Evolutionary conservation across 2,113 vertebrate species (phyloP), one percentile per base, ranked within the genome.

Genomic region (Melanerpes formicivorus): DNA sequence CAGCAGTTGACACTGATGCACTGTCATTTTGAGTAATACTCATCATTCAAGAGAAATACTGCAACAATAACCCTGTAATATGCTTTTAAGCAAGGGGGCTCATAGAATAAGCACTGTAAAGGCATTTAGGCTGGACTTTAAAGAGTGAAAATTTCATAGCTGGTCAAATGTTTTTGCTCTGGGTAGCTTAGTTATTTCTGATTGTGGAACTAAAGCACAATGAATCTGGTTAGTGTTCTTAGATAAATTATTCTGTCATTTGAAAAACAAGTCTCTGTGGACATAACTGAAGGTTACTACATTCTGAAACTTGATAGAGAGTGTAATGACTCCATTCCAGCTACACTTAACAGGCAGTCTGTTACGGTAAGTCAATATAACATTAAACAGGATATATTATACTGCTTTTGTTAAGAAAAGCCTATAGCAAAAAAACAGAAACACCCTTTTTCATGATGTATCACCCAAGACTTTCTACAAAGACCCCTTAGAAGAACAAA

Each of bases 161-260:
- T 88, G 34, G 54, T 74, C 84, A 88, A 93, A 93, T 58, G 32
- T 30, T 84, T 89, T 90, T 92, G 46, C 19, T 84, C 59, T 62
- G 22, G 11, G 40, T 40, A 67, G 58, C 48, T 91, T 72, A 65
- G 63, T 84, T 77, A 30, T 84, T 77, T 89, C 73, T 59, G 64
- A 93, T 88, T 90, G 73, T 65, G 93, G 80, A 95, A 89, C 63
- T 92, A 87, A 93, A 87, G 67, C 64, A 97, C 92, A 88, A 92
- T 44, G 67, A 96, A 97, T 85, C 97, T 97, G 96, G 84, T 96
- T 96, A 97, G 84, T 96, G 94, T 97, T 97, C 86, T 88, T 95
- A 95, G 94, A 97, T 95, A 92, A 98, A 96, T 97, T 96, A 97
- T 97, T 97, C 96, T 96, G 96, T 98, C 97, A 98, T 97, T 91